Evolutionary conservation across 2,113 vertebrate genomes (phyloP).

Genomic region (Reinhardtius hippoglossoides): DNA sequence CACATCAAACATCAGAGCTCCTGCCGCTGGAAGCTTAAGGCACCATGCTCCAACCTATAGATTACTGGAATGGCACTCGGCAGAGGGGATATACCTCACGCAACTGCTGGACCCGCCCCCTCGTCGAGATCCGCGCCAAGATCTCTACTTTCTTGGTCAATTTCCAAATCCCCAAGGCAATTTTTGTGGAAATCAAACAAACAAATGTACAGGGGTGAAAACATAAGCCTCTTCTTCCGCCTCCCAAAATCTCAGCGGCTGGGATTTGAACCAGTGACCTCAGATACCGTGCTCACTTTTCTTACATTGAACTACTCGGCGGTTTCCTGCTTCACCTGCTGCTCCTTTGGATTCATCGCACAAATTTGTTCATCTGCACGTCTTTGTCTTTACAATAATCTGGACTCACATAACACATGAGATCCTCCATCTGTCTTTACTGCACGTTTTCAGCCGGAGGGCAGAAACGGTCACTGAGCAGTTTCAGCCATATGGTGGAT

Average conservation of each 20-base stretch:
- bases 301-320: neutral
- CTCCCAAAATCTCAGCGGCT: neutral
- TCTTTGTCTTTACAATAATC: slow-evolving; percentile 39
- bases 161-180: too few relatives aligned
- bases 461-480: slow-evolving; percentile 44
- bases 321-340: slow-evolving; percentile 46
- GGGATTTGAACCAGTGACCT: slow-evolving; percentile 35
- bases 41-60: too few relatives aligned
- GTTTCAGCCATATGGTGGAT: slow-evolving; percentile 38
- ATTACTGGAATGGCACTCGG: too few relatives aligned
- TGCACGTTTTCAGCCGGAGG: slow-evolving; percentile 28
- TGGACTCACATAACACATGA: slow-evolving; percentile 15
- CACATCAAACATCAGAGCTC: too few relatives aligned
- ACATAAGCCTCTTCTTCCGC: too few relatives aligned
- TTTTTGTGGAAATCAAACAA: too few relatives aligned
- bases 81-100: too few relatives aligned
- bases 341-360: slow-evolving; percentile 34
- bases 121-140: too few relatives aligned
- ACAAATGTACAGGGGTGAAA: too few relatives aligned
- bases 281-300: slow-evolving; percentile 6
- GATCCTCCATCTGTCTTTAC: slow-evolving; percentile 59
- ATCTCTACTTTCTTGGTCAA: too few relatives aligned
- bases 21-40: too few relatives aligned
- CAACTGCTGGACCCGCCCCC: too few relatives aligned
- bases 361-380: slow-evolving; percentile 25